Base-by-base conservation (phyloP, 2,113 vertebrate genomes). In the Zapus hudsonius region DNA sequence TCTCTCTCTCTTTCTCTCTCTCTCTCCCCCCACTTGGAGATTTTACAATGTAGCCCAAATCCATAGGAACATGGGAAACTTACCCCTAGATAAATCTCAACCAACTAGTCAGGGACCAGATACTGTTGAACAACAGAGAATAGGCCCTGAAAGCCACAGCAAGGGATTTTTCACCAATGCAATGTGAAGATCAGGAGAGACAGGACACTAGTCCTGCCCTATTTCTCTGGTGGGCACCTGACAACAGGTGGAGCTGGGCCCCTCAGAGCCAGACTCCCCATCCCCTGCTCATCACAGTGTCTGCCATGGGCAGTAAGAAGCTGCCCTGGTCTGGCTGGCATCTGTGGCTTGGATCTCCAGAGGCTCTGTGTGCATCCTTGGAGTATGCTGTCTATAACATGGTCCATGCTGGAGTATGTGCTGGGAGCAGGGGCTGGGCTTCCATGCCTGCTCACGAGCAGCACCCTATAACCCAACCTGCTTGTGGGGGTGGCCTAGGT, bases 161-260 rank as follows among this genome's bases (percentile, higher is more conserved):
- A 1, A 36, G 27, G 1, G 7, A 2, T 0, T 15, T 29, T 19
- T 57, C 44, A 5, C 27, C 64, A 4, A 15, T 0, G 52, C 33
- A 31, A 40, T 0, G 7, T 31, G 84, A 27, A 42, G 16, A 29
- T 1, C 1, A 36, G 33, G 9, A 38, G 38, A 52, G 38, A 3
- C 16, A 5, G 23, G 8, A 38, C 64, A 42, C 72, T 4, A 11
- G 2, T 3, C 52, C 27, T 5, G 23, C 27, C 4, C 42, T 4
- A 0, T 47, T 7, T 42, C 40, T 27, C 22, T 0, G 22, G 38
- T 25, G 29, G 19, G 44, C 2, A 0, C 40, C 83, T 36, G 82
- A 38, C 16, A 10, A 3, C 3, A 0, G 22, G 61, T 52, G 25
- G 38, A 22, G 6, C 29, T 40, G 1, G 55, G 12, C 52, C 40